These are phyloP conservation scores for Drosophila mimica DNA, from an alignment of 2,888 invertebrate species.

Conservation along the genomic window DNA sequence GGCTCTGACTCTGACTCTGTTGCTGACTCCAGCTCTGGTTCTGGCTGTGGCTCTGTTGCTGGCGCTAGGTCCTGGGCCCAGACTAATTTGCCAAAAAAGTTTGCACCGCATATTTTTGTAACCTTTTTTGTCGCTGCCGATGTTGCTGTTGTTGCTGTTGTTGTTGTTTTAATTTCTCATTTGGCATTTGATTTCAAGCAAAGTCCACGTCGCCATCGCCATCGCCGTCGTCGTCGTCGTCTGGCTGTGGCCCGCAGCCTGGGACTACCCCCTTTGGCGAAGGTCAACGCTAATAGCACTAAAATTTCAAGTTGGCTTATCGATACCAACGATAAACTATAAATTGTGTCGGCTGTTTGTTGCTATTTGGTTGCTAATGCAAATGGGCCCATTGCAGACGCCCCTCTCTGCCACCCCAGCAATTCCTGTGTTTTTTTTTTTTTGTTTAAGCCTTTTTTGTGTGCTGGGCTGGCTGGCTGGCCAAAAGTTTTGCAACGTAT, in stretches of 20 bases:
- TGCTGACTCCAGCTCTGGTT: conserved; percentile 10
- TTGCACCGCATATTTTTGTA: conserved; percentile 80
- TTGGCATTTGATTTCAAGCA: conserved; percentile 73
- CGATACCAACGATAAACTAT: conserved; percentile 82
- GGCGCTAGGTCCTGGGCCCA: conserved; percentile 41
- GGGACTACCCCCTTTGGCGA: conserved; percentile 34
- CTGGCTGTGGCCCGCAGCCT: conserved; percentile 29
- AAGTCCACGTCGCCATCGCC: conserved; percentile 32
- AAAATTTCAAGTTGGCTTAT: conserved; percentile 80
- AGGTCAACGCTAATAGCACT: conserved; percentile 75
- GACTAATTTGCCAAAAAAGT: conserved; percentile 84
- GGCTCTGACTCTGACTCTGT: conserved; percentile 6
- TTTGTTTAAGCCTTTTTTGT: conserved; percentile 60
- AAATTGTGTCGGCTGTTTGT: conserved; percentile 71
- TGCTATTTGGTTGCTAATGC: conserved; percentile 62
- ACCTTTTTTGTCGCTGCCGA: conserved; percentile 69
- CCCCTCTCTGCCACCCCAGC: not conserved
- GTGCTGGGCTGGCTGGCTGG: conserved; percentile 13
- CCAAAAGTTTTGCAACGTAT: conserved; percentile 83
- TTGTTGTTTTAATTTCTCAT: conserved; percentile 77
- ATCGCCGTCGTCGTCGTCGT: conserved; percentile 23
- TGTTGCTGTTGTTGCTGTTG: conserved; percentile 56
- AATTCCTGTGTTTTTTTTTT: conserved; percentile 18
- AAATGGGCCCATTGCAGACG: conserved; percentile 56
- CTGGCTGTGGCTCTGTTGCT: conserved; percentile 1